Conservation (phyloP, 2,113 vertebrate species). For the Origma solitaria region DNA sequence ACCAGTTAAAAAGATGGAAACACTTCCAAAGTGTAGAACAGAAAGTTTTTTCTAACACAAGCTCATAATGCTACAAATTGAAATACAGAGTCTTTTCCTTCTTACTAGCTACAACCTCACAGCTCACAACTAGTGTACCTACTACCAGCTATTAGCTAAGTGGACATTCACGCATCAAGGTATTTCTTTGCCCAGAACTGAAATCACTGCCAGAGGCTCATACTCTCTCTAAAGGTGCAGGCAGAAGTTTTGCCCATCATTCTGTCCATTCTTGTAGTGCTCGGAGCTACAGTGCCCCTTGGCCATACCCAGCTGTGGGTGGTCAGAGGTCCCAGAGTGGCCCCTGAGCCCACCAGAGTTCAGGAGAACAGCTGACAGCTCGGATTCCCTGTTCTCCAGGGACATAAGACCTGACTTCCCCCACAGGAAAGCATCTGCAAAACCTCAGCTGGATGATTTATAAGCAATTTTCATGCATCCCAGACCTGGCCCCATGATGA, state of each 20-base stretch:
- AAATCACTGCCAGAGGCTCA: not conserved
- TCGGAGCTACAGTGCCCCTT: fast-evolving
- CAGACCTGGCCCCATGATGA: not conserved
- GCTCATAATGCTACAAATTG: not conserved
- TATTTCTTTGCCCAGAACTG: not conserved
- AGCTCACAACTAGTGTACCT: not conserved
- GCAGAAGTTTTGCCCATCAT: not conserved
- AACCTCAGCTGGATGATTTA: not conserved
- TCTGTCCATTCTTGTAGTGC: not conserved
- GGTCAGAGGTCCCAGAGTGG: not conserved
- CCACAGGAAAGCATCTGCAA: not conserved
- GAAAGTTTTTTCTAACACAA: not conserved
- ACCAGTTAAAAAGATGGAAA: not conserved
- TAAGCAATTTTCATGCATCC: not conserved
- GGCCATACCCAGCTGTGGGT: not conserved
- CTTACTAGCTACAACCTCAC: not conserved
- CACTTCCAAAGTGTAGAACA: not conserved
- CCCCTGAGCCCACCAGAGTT: not conserved
- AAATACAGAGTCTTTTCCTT: not conserved
- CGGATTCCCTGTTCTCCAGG: fast-evolving
- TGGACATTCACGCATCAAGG: fast-evolving
- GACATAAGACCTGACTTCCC: not conserved
- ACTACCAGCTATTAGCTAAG: not conserved
- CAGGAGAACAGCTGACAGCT: not conserved
- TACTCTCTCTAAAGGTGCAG: not conserved